These are phyloP conservation scores for Neotoma lepida DNA, from an alignment of 2,113 vertebrate genomes.

Conservation along the genomic window DNA sequence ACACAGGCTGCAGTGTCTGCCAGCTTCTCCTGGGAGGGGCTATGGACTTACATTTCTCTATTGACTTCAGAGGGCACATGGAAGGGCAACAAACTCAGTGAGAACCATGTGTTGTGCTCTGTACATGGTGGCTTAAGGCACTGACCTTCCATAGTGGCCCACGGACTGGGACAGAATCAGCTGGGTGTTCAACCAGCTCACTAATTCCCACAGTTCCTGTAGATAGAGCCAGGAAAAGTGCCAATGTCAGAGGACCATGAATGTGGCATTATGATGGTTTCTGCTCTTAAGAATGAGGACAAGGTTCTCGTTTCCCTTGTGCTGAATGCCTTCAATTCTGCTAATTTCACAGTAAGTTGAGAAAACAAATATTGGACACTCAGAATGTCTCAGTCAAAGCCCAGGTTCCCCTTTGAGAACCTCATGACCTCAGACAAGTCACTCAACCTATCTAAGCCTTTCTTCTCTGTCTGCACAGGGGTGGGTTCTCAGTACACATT, in stretches of 20 bases:
- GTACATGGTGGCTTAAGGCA: neutral
- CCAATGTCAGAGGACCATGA: neutral
- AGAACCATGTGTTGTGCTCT: neutral
- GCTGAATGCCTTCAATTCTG: neutral
- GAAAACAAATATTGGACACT: conserved; percentile 11
- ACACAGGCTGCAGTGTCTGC: neutral
- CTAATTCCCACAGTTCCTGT: neutral
- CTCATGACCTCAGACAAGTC: neutral
- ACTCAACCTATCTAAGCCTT: neutral
- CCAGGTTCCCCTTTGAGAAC: neutral
- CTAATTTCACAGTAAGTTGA: neutral
- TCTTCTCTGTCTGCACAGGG: neutral
- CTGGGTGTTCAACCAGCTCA: neutral
- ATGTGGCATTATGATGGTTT: neutral
- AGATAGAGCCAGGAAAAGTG: neutral
- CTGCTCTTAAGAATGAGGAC: neutral
- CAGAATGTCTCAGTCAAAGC: neutral
- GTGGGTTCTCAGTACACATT: neutral
- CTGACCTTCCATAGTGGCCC: neutral
- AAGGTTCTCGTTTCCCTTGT: neutral
- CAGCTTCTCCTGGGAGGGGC: neutral
- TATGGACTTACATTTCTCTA: neutral
- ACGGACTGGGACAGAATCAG: neutral
- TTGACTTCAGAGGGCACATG: neutral
- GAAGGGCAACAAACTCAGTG: neutral